A percentile compares a stretch with the other conserved stretches of the same genome.
phyloP scores from a whole-genome alignment of 1,140 invertebrate genomes.

The Monomorium pharaonis region DNA sequence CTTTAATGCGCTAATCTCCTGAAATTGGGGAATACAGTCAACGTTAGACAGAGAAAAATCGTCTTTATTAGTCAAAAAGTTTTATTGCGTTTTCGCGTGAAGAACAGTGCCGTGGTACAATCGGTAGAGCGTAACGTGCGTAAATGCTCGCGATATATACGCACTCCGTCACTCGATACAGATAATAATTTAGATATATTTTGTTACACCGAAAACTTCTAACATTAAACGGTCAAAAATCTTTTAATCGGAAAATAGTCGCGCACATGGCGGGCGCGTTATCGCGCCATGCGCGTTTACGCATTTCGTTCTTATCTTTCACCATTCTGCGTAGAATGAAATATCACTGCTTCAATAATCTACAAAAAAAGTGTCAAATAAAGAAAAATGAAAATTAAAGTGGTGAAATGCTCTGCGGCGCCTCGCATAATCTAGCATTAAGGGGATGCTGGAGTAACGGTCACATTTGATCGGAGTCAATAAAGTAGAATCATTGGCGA shows the following conservation, averaged over 20 bases:
- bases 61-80: slow-evolving; percentile 20
- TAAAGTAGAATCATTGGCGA: no score
- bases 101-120: neutral
- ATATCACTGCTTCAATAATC: neutral
- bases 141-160: neutral
- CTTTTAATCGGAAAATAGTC: slow-evolving; percentile 2
- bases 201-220: neutral
- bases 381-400: slow-evolving; percentile 43
- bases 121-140: neutral
- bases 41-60: neutral
- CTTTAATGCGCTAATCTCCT: neutral
- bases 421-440: slow-evolving; percentile 4
- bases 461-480: no score
- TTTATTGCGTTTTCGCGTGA: slow-evolving; percentile 21
- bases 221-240: neutral
- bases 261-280: neutral
- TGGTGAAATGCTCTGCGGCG: neutral
- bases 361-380: neutral
- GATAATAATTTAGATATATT: neutral
- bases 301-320: neutral
- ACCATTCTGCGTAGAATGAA: neutral
- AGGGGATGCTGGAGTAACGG: no score
- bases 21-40: neutral
- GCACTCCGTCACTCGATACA: neutral
- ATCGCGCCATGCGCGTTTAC: neutral